These are phyloP conservation scores for Ptychadena robeensis DNA, from an alignment of 2,797 vertebrate species.

Conservation along the genomic window DNA sequence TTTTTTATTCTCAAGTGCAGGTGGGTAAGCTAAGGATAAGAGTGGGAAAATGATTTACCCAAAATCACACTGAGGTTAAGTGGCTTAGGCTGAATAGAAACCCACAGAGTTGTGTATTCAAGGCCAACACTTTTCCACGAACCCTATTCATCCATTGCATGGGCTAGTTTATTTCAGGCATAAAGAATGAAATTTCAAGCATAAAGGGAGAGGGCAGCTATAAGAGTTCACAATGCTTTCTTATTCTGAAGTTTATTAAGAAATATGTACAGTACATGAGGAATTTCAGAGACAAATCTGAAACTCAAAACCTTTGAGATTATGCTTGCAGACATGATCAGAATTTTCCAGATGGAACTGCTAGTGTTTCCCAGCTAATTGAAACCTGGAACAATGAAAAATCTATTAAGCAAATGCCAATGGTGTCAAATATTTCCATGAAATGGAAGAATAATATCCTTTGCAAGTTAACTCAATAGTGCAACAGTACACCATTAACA, in stretches of 20 bases:
- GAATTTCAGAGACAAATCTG: neutral
- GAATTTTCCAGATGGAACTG: neutral
- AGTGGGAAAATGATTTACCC: conserved; percentile 39
- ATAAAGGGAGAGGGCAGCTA: conserved; percentile 2
- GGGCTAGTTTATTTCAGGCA: neutral
- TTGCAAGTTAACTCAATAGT: neutral
- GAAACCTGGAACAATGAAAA: conserved; percentile 11
- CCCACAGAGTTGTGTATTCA: conserved; percentile 55
- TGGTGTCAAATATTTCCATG: neutral
- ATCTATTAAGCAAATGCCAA: neutral
- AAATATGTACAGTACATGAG: neutral
- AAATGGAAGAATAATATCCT: neutral
- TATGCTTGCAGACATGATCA: neutral
- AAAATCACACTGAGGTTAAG: conserved; percentile 42
- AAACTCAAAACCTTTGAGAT: conserved; percentile 3
- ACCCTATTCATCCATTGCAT: conserved; percentile 38
- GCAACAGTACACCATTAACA: neutral
- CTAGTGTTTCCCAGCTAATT: conserved; percentile 13
- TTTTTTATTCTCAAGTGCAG: conserved; percentile 48
- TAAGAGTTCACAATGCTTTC: neutral
- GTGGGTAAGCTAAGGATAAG: conserved; percentile 31
- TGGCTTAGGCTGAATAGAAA: conserved; percentile 37
- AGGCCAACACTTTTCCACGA: conserved; percentile 54
- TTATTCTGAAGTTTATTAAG: neutral
- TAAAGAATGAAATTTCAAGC: neutral